Conservation (phyloP, 2,797 vertebrate species). For the Acrossocheilus fasciatus region DNA sequence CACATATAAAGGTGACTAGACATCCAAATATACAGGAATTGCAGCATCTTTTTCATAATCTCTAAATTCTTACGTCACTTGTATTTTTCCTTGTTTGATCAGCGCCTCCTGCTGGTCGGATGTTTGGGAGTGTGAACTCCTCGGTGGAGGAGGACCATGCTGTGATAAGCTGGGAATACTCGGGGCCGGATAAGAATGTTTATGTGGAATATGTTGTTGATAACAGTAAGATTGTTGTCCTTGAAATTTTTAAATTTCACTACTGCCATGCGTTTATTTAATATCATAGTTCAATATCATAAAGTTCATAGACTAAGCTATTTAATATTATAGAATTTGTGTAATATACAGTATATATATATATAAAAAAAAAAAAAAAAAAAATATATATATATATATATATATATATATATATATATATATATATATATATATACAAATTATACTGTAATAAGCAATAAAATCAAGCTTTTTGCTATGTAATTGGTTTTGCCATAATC, state of each 20-base stretch:
- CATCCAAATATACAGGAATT: neutral
- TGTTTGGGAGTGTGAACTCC: slow-evolving; percentile 88
- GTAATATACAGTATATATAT: too few relatives aligned
- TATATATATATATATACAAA: neutral
- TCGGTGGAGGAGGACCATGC: slow-evolving; percentile 87
- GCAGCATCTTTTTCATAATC: slow-evolving; percentile 43
- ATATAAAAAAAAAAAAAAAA: too few relatives aligned
- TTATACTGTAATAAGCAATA: neutral
- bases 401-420: too few relatives aligned
- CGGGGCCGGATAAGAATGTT: slow-evolving; percentile 89
- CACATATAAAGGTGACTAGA: neutral
- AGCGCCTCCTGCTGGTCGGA: slow-evolving; percentile 84
- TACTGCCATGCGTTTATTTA: neutral
- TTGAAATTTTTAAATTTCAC: neutral
- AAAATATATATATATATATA: neutral
- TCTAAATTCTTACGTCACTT: slow-evolving; percentile 27
- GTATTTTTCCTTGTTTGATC: slow-evolving; percentile 76
- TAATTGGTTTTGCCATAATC: slow-evolving; percentile 27
- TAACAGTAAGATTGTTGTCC: slow-evolving; percentile 90
- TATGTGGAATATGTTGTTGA: slow-evolving; percentile 96
- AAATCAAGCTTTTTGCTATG: neutral
- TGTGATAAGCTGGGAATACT: slow-evolving; percentile 94
- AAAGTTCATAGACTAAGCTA: neutral
- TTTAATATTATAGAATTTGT: neutral
- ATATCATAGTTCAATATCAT: neutral